Conservation (phyloP, 2,113 vertebrate genomes). For the Australoheros scitulus region DNA sequence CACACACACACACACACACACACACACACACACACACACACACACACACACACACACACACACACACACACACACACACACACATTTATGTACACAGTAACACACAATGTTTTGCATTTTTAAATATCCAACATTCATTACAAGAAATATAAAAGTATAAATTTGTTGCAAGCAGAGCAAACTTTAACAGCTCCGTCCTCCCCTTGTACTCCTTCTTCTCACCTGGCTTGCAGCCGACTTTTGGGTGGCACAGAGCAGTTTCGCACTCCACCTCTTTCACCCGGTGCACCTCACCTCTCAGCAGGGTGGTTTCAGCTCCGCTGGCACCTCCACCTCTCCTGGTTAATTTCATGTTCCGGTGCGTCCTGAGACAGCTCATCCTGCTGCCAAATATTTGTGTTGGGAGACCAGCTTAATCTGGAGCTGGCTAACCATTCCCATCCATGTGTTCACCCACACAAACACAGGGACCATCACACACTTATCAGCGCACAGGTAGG, state of each 20-base stretch:
- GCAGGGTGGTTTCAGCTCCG: conserved; percentile 34
- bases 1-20: no score
- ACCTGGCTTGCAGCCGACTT: conserved; percentile 2
- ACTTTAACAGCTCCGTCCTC: neutral
- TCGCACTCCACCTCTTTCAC: neutral
- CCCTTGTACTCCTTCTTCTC: neutral
- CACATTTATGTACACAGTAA: neutral
- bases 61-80: neutral
- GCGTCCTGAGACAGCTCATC: conserved; percentile 78
- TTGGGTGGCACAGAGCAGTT: neutral
- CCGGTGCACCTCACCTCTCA: conserved; percentile 22
- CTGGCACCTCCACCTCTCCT: conserved; percentile 61
- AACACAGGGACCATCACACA: neutral
- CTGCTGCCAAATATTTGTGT: conserved; percentile 81
- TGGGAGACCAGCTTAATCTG: conserved; percentile 72
- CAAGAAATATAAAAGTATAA: conserved; percentile 38
- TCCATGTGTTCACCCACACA: conserved; percentile 18
- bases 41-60: no score
- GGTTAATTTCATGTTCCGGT: conserved; percentile 83
- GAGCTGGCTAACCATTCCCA: conserved; percentile 47
- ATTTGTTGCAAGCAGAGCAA: conserved; percentile 23
- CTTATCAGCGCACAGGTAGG: conserved; percentile 26
- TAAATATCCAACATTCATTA: conserved; percentile 46
- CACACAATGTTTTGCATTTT: conserved; percentile 21
- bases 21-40: no score